Conservation (phyloP, 2,888 invertebrate species). For the Camptogramma bilineatum region DNA sequence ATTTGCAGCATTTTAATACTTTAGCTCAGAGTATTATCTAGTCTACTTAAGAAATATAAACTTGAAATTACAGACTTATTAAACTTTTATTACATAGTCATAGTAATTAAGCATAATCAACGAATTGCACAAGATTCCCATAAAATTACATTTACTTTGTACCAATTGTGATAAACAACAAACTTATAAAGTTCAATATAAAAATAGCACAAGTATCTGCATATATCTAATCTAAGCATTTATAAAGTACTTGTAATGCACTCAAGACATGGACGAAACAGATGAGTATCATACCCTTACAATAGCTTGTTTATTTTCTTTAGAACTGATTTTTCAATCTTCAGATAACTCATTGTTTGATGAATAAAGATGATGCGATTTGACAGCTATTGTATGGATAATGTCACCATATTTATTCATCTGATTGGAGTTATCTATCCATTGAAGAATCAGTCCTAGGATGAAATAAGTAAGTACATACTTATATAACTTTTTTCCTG, state of each 20-base stretch:
- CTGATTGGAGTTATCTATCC: background rate
- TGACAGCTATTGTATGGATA: background rate
- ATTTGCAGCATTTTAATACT: slow-evolving; percentile 32
- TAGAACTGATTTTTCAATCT: background rate
- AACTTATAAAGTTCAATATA: slow-evolving; percentile 37
- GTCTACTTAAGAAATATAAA: slow-evolving; percentile 34
- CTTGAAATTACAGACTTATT: slow-evolving; percentile 12
- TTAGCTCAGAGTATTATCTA: slow-evolving; percentile 24
- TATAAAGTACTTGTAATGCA: slow-evolving; percentile 37
- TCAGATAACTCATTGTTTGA: background rate
- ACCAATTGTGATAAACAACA: slow-evolving; percentile 35
- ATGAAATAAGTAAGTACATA: too few species aligned
- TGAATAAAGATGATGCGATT: background rate
- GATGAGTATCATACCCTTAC: slow-evolving; percentile 28
- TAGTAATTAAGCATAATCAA: slow-evolving; percentile 31
- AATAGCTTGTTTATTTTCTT: slow-evolving; percentile 8
- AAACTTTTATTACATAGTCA: slow-evolving; percentile 21
- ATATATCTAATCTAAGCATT: slow-evolving; percentile 36
- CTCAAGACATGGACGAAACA: slow-evolving; percentile 43
- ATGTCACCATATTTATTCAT: background rate
- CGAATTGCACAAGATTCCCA: slow-evolving; percentile 31
- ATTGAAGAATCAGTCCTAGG: background rate
- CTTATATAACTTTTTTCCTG: background rate
- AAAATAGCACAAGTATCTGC: slow-evolving; percentile 42
- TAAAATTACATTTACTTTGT: slow-evolving; percentile 29